Conservation (phyloP, 2,113 vertebrate genomes). For the Corvus moneduloides region DNA sequence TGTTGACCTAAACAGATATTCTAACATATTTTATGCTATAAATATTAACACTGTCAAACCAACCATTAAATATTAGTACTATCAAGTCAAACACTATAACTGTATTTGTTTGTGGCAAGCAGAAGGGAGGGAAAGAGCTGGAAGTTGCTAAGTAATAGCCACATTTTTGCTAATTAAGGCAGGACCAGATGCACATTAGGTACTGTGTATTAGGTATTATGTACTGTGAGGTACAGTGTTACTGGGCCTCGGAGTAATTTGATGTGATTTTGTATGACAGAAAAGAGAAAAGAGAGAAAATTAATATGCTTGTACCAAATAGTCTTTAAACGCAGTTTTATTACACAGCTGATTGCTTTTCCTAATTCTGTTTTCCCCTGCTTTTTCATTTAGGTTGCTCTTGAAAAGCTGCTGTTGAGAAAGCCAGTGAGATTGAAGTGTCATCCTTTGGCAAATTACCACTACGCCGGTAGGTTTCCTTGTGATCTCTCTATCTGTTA, state of each 20-base stretch:
- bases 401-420: conserved; percentile 83
- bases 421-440: conserved; percentile 76
- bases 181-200: neutral
- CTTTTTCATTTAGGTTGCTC: conserved; percentile 72
- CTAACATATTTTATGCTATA: neutral
- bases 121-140: neutral
- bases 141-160: neutral
- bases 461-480: conserved; percentile 82
- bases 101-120: neutral
- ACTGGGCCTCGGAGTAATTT: neutral
- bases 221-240: neutral
- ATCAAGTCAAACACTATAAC: neutral
- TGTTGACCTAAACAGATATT: neutral
- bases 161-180: neutral
- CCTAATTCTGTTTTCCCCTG: neutral
- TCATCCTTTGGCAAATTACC: conserved; percentile 83
- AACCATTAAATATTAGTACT: neutral
- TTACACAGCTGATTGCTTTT: neutral
- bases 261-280: neutral
- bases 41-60: conserved; percentile 14
- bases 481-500: neutral
- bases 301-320: neutral
- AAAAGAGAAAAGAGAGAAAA: neutral
- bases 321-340: neutral
- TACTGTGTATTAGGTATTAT: neutral